Evolutionary conservation across 1,140 invertebrate species (phyloP), one percentile per base, ranked within the genome.

Genomic region (Nomia melanderi): DNA sequence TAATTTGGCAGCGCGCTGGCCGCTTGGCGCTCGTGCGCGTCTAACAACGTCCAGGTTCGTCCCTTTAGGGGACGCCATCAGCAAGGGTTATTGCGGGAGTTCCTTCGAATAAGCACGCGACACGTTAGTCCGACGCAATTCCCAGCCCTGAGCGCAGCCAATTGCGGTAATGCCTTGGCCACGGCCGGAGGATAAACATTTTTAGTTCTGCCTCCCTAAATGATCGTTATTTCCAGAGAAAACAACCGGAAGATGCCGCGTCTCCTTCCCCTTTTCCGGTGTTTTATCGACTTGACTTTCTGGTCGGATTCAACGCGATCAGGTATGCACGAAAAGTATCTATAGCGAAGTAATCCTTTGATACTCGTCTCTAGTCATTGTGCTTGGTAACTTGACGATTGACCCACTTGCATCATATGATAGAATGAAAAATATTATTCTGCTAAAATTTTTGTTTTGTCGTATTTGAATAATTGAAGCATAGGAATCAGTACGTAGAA

Each of bases 151-250:
- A 83, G 64, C 77, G 80, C 69, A 70, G 80, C 75, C 79, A 83
- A 83, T 83, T 83, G 79, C 80, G 75, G 75, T 82, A 82, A 82
- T 78, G 66, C 75, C 50, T 78, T 59, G 74, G 62, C 74, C 44
- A 29, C 31, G 44, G 20, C 47, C 54, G 39, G 27, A 57, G 64
- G 33, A 60, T 57, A 57, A 82, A 60, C 64, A 76, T 60, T 78
- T 54, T 67, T 65, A 78, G 53, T n/a, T 57, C 23, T 11, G 39
- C 25, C 20, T n/a, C 36, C 62, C 50, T 69, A 67, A 82, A 82
- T 44, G 81, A 82, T 78, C 81, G 56, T 82, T 78, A 78, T 60
- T 82, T 78, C 57, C 41, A 64, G 75, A 78, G 81, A 73, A 65
- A 83, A 78, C 81, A 65, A 59, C 79, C 23, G 12, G 14, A 17